Evolutionary conservation across 2,113 vertebrate genomes (phyloP).

Genomic region (Salminus brasiliensis): DNA sequence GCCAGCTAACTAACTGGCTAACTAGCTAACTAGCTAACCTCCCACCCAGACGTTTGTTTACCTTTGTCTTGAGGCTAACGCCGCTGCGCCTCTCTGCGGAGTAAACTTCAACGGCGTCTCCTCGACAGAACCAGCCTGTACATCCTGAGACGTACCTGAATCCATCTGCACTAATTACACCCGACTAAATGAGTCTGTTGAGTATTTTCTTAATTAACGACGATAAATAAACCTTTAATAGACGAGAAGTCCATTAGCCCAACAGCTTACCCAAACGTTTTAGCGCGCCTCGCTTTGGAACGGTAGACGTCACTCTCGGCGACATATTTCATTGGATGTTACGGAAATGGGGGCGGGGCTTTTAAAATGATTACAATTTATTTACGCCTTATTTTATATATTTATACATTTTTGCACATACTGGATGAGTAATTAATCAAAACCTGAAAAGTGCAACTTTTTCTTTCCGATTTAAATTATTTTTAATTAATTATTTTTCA

Average conservation of each 20-base stretch:
- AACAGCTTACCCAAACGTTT: not conserved
- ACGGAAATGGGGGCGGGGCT: not conserved
- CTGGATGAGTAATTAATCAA: no score
- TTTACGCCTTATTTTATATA: no score
- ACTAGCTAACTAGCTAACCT: not conserved
- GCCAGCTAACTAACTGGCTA: not conserved
- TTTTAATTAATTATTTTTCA: no score
- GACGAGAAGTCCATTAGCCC: not conserved
- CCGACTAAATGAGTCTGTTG: not conserved
- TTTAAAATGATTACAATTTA: not conserved
- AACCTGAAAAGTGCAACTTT: no score
- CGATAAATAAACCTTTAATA: not conserved
- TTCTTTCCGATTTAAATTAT: no score
- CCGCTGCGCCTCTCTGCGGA: constrained; percentile 6
- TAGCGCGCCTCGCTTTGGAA: constrained; percentile 25
- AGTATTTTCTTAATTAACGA: not conserved
- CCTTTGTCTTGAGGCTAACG: constrained; percentile 5
- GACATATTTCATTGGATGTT: constrained; percentile 2
- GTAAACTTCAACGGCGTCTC: constrained; percentile 19
- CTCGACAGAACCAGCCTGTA: not conserved
- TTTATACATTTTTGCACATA: no score
- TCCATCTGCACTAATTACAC: constrained; percentile 11
- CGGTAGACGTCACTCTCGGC: not conserved
- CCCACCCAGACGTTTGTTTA: no score
- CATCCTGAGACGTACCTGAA: not conserved